phyloP scores from a whole-genome alignment of 2,888 invertebrate genomes.

The Pherbina coryleti region DNA sequence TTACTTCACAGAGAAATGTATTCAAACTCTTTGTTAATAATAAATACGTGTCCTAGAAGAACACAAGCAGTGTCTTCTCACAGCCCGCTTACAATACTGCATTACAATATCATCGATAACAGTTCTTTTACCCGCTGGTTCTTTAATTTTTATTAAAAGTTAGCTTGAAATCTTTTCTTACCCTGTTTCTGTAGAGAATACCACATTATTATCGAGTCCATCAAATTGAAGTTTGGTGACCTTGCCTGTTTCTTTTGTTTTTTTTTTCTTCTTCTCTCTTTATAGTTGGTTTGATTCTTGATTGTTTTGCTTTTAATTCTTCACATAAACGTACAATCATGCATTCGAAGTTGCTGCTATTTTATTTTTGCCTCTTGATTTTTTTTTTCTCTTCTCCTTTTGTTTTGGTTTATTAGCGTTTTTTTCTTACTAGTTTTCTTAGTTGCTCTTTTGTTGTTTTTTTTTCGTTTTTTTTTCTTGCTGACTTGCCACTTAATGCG shows the following conservation, averaged over 20 bases:
- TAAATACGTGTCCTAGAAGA: too few relatives aligned
- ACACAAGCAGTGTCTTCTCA: too few relatives aligned
- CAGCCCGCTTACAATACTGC: too few relatives aligned
- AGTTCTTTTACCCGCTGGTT: too few relatives aligned
- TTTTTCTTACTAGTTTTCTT: not conserved
- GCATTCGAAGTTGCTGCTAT: not conserved
- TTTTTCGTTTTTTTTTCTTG: slow-evolving; percentile 3
- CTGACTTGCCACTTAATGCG: slow-evolving; percentile 19
- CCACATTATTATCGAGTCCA: slow-evolving; percentile 29
- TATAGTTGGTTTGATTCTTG: slow-evolving; percentile 4
- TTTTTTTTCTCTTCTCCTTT: not conserved
- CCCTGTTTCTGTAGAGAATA: not conserved
- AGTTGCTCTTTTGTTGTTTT: not conserved
- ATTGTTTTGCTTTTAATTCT: not conserved
- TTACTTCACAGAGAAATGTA: too few relatives aligned
- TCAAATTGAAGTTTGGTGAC: slow-evolving; percentile 41
- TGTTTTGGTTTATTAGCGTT: not conserved
- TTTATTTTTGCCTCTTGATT: not conserved
- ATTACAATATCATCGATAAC: too few relatives aligned
- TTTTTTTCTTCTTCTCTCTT: not conserved
- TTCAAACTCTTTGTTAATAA: too few relatives aligned
- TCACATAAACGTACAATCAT: not conserved
- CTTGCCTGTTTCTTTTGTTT: slow-evolving; percentile 25
- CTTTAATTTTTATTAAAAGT: too few relatives aligned
- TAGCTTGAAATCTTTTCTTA: too few relatives aligned